Conservation (phyloP, 2,888 invertebrate species). For the Amphimallon solstitiale region DNA sequence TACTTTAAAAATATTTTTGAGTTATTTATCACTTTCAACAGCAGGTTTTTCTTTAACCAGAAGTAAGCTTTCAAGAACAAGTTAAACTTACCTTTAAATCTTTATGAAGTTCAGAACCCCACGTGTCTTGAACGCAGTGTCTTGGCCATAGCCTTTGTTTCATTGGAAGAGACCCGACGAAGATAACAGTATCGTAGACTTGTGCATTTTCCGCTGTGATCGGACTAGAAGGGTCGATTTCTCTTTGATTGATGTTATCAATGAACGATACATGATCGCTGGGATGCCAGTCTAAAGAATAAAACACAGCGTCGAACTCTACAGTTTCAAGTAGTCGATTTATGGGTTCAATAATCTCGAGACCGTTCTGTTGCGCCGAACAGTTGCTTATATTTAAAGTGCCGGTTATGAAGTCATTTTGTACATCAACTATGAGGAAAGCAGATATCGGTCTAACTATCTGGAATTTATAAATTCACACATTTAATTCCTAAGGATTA, state of each 20-base stretch:
- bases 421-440: conserved; percentile 94
- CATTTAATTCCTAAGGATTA: neutral
- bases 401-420: conserved; percentile 97
- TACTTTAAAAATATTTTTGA: no score
- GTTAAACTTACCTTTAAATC: conserved; percentile 76
- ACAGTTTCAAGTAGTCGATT: conserved; percentile 85
- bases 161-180: conserved; percentile 85
- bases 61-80: no score
- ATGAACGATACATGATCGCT: conserved; percentile 95
- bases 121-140: conserved; percentile 95
- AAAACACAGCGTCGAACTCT: conserved; percentile 88
- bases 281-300: conserved; percentile 98
- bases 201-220: conserved; percentile 80
- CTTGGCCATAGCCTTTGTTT: conserved; percentile 94
- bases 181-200: conserved; percentile 92
- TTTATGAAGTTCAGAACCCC: conserved; percentile 93
- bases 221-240: conserved; percentile 77
- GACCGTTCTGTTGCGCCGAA: conserved; percentile 90
- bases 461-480: conserved; percentile 61
- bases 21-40: no score
- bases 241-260: conserved; percentile 85
- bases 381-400: conserved; percentile 93
- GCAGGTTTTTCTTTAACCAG: no score
- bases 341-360: conserved; percentile 91
- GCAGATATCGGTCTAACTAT: conserved; percentile 88